These are phyloP conservation scores for Xenopus petersii DNA, from an alignment of 2,797 vertebrate genomes.

Conservation along the genomic window DNA sequence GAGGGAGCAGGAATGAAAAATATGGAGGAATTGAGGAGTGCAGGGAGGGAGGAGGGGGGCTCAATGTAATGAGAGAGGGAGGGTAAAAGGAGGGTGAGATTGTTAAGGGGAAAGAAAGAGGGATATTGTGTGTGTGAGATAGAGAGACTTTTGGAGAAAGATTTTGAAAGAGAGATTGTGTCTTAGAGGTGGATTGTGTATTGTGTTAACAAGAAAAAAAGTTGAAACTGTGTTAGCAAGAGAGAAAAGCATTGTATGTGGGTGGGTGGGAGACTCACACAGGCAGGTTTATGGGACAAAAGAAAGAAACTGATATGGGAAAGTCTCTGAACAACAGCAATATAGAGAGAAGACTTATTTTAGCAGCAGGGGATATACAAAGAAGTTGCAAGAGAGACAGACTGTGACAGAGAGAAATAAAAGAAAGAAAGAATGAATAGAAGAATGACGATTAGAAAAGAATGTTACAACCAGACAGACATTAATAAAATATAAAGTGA, in stretches of 20 bases:
- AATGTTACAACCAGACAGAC: neutral
- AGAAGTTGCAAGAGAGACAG: too few relatives aligned
- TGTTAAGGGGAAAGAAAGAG: neutral
- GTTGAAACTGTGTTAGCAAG: neutral
- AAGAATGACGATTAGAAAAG: neutral
- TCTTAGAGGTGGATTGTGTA: neutral
- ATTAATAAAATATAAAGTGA: too few relatives aligned
- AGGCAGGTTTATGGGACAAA: neutral
- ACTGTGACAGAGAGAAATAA: neutral
- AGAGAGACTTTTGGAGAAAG: neutral
- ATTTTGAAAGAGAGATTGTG: neutral
- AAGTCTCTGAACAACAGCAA: too few relatives aligned
- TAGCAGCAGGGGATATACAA: too few relatives aligned
- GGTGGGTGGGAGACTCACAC: too few relatives aligned
- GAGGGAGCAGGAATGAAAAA: slow-evolving; percentile 31
- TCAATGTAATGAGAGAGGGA: slow-evolving; percentile 1
- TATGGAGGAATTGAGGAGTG: slow-evolving; percentile 21
- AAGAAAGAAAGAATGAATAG: neutral
- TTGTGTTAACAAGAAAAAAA: neutral
- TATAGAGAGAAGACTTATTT: too few relatives aligned
- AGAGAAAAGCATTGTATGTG: neutral
- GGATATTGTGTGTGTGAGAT: neutral
- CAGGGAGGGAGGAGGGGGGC: too few relatives aligned
- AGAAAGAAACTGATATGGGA: neutral
- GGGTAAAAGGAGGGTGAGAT: neutral